phyloP scores from a whole-genome alignment of 2,888 invertebrate genomes.

The Andrena flavipes region DNA sequence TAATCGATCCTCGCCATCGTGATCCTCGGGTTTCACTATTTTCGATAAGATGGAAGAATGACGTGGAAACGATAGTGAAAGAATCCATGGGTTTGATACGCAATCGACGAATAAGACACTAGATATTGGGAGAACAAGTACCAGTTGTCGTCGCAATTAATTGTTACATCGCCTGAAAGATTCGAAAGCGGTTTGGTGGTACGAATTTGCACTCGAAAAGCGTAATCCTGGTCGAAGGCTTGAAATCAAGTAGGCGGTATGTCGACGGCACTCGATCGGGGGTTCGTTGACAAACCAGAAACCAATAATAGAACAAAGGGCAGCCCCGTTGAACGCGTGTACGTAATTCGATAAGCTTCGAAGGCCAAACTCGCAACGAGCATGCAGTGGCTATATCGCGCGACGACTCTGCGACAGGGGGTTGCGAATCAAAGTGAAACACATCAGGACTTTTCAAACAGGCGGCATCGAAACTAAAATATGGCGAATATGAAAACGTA shows the following conservation, averaged over 20 bases:
- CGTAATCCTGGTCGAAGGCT: conserved; percentile 9
- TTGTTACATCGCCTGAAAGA: background rate
- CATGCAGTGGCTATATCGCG: background rate
- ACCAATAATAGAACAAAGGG: conserved; percentile 53
- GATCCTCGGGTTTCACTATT: too few relatives aligned
- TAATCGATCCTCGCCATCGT: too few relatives aligned
- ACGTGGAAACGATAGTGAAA: too few relatives aligned
- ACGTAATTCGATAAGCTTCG: conserved; percentile 41
- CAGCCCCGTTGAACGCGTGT: conserved; percentile 18
- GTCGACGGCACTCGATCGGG: conserved; percentile 29
- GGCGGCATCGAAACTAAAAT: background rate
- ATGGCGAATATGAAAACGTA: background rate
- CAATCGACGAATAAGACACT: too few relatives aligned
- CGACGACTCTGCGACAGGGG: background rate
- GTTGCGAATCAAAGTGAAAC: background rate
- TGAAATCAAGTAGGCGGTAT: conserved; percentile 39
- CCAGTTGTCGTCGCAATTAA: background rate
- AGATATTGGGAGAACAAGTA: background rate
- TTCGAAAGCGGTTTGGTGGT: background rate
- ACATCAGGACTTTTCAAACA: background rate
- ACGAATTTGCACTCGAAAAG: background rate
- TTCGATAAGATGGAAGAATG: too few relatives aligned
- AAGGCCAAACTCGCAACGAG: conserved; percentile 23
- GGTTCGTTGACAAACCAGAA: conserved; percentile 46
- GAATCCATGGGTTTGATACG: too few relatives aligned